A percentile compares a stretch with the other conserved stretches of the same genome.
Conservation (phyloP, 2,113 vertebrate genomes). For the Conger conger region DNA sequence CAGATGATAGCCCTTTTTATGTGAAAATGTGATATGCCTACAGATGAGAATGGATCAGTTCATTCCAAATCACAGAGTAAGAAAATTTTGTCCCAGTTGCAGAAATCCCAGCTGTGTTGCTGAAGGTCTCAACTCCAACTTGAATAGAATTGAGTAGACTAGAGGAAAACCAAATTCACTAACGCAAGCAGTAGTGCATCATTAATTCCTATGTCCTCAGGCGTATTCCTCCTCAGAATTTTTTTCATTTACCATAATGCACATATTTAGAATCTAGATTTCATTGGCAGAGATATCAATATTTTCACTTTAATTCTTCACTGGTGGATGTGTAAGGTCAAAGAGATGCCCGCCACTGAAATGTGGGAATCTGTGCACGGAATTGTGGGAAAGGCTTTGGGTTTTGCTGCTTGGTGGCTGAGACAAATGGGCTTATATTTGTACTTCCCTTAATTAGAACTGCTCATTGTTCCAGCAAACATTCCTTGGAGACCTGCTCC, state of each 20-base stretch:
- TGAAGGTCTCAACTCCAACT: background rate
- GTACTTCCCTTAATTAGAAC: constrained; percentile 1
- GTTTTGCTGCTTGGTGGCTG: background rate
- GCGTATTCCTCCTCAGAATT: background rate
- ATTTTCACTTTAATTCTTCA: background rate
- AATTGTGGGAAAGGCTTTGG: background rate
- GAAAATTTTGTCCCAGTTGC: background rate
- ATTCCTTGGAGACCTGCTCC: constrained; percentile 8
- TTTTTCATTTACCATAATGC: background rate
- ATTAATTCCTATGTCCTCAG: background rate
- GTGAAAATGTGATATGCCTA: background rate
- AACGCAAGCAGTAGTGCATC: background rate
- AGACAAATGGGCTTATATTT: constrained; percentile 1
- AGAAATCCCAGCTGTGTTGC: background rate
- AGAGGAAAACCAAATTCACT: background rate
- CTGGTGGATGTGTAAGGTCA: background rate
- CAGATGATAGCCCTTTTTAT: background rate
- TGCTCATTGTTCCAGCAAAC: constrained; percentile 11
- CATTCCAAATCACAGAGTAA: background rate
- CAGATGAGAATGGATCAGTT: background rate
- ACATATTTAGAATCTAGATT: background rate
- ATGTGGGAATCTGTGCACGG: background rate
- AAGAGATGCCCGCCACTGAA: background rate
- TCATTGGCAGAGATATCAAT: background rate
- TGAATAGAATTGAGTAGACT: background rate